phyloP scores from a whole-genome alignment of 2,797 vertebrate species.

The Cossypha polioptera region DNA sequence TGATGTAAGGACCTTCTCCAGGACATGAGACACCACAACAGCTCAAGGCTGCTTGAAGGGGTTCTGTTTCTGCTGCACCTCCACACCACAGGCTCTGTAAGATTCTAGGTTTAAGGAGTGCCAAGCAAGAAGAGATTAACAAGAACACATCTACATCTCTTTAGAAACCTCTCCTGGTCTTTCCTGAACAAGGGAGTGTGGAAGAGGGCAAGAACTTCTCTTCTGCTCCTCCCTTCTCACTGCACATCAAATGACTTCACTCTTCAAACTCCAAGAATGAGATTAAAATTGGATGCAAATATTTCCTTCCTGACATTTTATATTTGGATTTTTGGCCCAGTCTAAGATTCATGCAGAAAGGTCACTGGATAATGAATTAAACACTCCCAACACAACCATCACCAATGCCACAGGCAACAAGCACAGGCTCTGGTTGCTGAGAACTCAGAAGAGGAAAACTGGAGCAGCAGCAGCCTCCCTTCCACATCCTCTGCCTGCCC shows the following conservation, averaged over 20 bases:
- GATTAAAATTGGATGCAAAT: background rate
- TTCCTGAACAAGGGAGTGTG: background rate
- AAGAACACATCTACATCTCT: background rate
- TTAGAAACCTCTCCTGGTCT: background rate
- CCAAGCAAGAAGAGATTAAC: background rate
- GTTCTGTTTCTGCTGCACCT: background rate
- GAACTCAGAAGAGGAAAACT: background rate
- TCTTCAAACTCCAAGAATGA: background rate
- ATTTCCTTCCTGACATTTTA: background rate
- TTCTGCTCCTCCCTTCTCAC: background rate
- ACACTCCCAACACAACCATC: background rate
- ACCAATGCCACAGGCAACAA: background rate
- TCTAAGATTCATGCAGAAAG: background rate
- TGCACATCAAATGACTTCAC: background rate
- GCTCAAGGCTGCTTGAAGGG: background rate
- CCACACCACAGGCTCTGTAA: accelerated
- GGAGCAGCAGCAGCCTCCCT: background rate
- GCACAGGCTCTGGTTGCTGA: background rate
- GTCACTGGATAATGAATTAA: background rate
- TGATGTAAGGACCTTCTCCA: background rate
- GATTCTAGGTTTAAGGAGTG: background rate
- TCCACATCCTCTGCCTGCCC: background rate
- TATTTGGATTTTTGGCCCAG: background rate
- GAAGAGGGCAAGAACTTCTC: background rate
- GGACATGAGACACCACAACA: background rate